A percentile compares a stretch with the other conserved stretches of the same genome.
These are phyloP conservation scores for Cantharis lateralis DNA, from an alignment of 2,888 invertebrate species.

Conservation along the genomic window DNA sequence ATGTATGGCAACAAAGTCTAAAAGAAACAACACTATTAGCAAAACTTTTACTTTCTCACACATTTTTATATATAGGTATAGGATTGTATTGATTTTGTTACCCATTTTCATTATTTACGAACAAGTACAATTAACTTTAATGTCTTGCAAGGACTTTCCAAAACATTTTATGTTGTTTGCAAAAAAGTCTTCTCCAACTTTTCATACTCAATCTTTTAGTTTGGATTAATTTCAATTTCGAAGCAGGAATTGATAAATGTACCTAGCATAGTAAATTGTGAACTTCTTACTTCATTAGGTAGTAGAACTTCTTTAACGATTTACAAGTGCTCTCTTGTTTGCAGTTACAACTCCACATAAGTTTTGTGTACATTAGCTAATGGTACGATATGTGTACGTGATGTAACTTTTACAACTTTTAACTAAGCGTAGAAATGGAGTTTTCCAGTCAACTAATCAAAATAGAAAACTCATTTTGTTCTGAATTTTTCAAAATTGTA, in stretches of 20 bases:
- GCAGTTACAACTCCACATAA: conserved; percentile 1
- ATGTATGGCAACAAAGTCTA: neutral
- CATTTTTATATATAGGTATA: neutral
- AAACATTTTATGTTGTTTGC: neutral
- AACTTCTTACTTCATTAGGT: neutral
- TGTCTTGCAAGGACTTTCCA: neutral
- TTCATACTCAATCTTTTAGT: neutral
- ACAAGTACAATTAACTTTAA: neutral
- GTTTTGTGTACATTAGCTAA: conserved; percentile 9
- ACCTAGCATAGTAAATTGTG: neutral
- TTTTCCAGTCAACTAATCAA: neutral
- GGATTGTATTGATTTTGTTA: neutral
- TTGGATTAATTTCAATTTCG: neutral
- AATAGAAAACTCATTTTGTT: neutral
- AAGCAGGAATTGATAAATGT: neutral
- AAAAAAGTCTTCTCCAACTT: neutral
- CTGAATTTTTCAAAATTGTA: too few species aligned
- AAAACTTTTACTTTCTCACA: neutral
- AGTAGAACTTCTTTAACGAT: neutral
- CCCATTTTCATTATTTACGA: neutral
- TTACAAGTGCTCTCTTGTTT: neutral
- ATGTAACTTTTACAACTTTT: conserved; percentile 4
- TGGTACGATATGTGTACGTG: conserved; percentile 1
- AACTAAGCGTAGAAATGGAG: neutral
- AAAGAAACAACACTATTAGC: neutral